Percentiles rank a stretch among this genome's conserved stretches.
These are phyloP conservation scores for Leucoraja erinaceus DNA, from an alignment of 2,113 vertebrate genomes.

Conservation along the genomic window DNA sequence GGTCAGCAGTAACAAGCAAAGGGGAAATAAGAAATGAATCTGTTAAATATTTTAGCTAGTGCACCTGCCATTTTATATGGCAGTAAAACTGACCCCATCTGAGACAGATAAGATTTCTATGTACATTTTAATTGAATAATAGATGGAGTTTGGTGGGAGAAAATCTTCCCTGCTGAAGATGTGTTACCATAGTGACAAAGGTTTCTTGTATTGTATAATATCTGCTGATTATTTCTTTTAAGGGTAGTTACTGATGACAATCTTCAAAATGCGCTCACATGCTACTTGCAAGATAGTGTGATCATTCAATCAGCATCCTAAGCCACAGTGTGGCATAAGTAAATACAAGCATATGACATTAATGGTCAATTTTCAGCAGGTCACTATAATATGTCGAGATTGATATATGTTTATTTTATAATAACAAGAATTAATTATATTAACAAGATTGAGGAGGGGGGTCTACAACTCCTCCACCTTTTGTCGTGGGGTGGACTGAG, in stretches of 20 bases:
- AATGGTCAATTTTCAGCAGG: too few species aligned
- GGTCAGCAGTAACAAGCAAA: background rate
- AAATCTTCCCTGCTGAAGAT: slow-evolving; percentile 2
- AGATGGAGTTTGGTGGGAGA: background rate
- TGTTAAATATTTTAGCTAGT: background rate
- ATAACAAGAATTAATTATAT: background rate
- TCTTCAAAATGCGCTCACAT: background rate
- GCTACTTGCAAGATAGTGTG: background rate
- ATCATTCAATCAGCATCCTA: background rate
- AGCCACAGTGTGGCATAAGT: background rate
- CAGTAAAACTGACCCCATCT: background rate
- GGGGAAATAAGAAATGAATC: background rate
- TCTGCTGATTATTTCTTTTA: background rate
- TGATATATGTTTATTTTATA: background rate
- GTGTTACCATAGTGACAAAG: background rate
- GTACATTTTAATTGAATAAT: background rate
- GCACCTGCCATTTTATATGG: background rate
- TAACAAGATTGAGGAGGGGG: too few species aligned
- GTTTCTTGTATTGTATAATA: background rate
- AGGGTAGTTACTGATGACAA: background rate
- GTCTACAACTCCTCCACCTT: too few species aligned
- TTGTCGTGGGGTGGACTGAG: too few species aligned
- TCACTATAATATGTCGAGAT: background rate
- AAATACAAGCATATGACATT: background rate
- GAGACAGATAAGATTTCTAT: background rate